Conservation (phyloP, 1,140 invertebrate genomes). For the Magallana angulata region DNA sequence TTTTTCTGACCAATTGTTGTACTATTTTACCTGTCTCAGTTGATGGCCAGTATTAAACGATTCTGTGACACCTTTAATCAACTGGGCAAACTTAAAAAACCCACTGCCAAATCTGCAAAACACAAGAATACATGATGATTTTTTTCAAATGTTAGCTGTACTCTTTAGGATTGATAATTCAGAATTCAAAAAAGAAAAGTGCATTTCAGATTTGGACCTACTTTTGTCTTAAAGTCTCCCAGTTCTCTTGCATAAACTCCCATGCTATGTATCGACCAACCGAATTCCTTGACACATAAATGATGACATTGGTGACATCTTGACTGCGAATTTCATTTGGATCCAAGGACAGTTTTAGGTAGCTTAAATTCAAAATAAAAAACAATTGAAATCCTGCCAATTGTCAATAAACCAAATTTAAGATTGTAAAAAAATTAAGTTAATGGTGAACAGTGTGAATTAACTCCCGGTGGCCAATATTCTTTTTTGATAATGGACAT, state of each 20-base stretch:
- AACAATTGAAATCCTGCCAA: background rate
- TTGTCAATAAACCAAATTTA: too few relatives aligned
- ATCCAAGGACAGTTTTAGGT: conserved; percentile 85
- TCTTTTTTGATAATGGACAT: too few relatives aligned
- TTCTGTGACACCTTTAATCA: conserved; percentile 86
- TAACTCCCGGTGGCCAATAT: too few relatives aligned
- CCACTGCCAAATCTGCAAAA: conserved; percentile 86
- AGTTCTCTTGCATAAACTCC: conserved; percentile 88
- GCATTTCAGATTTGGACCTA: background rate
- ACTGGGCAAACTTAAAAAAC: conserved; percentile 84
- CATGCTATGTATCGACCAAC: conserved; percentile 87
- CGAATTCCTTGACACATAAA: conserved; percentile 86
- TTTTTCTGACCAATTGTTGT: too few relatives aligned
- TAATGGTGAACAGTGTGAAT: too few relatives aligned
- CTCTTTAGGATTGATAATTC: background rate
- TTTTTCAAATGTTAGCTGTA: background rate
- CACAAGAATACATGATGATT: conserved; percentile 5
- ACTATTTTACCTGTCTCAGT: background rate
- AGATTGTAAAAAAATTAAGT: too few relatives aligned
- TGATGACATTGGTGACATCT: conserved; percentile 86
- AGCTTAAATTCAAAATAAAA: conserved; percentile 77
- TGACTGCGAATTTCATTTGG: conserved; percentile 84
- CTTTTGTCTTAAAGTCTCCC: conserved; percentile 79
- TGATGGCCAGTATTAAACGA: conserved; percentile 83
- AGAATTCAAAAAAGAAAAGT: too few relatives aligned